Evolutionary conservation across 37 sponge, comb jelly and placozoan genomes (phyloP), one percentile per base, ranked within the genome.

Genomic region (Eunapius fragilis): DNA sequence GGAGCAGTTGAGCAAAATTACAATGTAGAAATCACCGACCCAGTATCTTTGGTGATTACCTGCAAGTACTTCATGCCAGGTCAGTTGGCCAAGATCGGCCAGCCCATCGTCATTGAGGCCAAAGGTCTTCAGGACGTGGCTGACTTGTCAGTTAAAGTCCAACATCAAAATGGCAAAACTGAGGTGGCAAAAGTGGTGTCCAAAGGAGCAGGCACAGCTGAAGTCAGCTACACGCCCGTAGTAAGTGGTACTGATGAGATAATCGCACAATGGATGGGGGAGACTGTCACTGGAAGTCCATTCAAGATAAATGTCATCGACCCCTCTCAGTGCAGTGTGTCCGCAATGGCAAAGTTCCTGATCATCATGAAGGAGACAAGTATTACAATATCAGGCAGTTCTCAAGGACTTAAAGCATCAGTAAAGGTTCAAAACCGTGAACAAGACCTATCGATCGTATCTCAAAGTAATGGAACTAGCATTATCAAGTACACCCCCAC

Each of bases 271-370:
- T 78, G 89, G 11, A 88, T 78, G 30, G 93, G 90, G 14, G 68
- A 31, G 37, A 76, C 69, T 32, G 77, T 96, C 19, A 88, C 89
- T 23, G 88, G 84, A 31, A 92, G 88, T 75, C 96, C 96, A 27
- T 92, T 87, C 80, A 79, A 67, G 0, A 77, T 88, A 3, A 69
- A 74, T 30, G 81, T 88, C 30, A 14, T 84, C 12, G 93, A 96
- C 84, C 89, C 93, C 34, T 74, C 41, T 50, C 87, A 90, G 80
- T 90, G 84, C 68, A 89, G 91, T 82, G 92, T 95, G n/a, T 77
- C 84, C 2, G 70, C 90, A 3, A 67, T 83, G 36, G 90, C 90
- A 5, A 83, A 87, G 41, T 75, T 86, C 22, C 69, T 86, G 38
- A 33, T 85, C 22, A 48, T 87, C 58, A 84, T 75, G 34, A 85